Evolutionary conservation across 2,888 invertebrate genomes (phyloP).

Genomic region (Ectropis crepuscularia): DNA sequence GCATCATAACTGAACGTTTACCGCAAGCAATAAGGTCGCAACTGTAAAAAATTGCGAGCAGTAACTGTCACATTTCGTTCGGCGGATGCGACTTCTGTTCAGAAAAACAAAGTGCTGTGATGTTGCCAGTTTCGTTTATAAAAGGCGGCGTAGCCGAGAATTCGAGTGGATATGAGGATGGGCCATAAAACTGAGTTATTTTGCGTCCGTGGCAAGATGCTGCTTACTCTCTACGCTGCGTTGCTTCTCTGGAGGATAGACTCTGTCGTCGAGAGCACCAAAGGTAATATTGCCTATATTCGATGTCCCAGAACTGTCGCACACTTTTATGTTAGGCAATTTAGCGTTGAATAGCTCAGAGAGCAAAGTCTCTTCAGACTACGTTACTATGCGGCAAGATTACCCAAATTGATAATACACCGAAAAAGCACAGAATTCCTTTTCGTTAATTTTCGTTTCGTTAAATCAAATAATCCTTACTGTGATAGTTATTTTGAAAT

Average conservation of each 20-base stretch:
- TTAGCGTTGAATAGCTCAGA: constrained; percentile 14
- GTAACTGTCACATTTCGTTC: constrained; percentile 48
- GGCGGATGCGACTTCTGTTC: constrained; percentile 54
- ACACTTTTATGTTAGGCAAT: constrained; percentile 28
- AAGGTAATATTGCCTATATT: constrained; percentile 64
- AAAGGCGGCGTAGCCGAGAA: constrained; percentile 69
- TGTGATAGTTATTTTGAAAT: no score
- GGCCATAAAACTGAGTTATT: constrained; percentile 70
- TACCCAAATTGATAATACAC: no score
- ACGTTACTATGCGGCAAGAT: neutral
- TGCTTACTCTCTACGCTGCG: constrained; percentile 69
- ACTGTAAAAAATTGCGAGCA: constrained; percentile 37
- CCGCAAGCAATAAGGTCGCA: constrained; percentile 36
- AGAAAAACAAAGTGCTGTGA: constrained; percentile 69
- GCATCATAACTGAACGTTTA: constrained; percentile 50
- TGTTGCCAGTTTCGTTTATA: constrained; percentile 67
- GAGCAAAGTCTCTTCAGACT: neutral
- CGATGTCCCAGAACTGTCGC: constrained; percentile 29
- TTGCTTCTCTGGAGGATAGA: constrained; percentile 78
- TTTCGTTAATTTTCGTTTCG: no score
- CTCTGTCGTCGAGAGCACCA: constrained; percentile 76
- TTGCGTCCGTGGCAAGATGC: constrained; percentile 69
- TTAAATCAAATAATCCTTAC: no score
- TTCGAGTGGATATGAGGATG: constrained; percentile 68
- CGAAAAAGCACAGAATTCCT: no score